These are phyloP conservation scores for Carterocephalus palaemon DNA, from an alignment of 2,888 invertebrate genomes.

Conservation along the genomic window DNA sequence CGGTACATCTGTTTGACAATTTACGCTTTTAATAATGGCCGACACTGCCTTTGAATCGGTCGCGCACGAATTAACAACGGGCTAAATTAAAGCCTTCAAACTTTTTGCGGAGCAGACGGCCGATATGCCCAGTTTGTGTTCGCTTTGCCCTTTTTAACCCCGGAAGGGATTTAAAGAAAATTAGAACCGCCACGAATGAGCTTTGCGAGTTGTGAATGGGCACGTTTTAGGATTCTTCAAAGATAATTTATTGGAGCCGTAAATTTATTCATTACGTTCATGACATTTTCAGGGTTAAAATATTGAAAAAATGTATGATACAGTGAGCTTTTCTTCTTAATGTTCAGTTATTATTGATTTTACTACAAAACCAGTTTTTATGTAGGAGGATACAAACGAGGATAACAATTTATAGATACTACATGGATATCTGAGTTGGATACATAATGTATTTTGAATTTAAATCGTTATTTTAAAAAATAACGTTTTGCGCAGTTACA, in stretches of 20 bases:
- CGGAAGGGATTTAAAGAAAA: conserved; percentile 47
- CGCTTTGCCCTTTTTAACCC: conserved; percentile 47
- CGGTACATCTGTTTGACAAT: conserved; percentile 75
- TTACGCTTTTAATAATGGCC: conserved; percentile 77
- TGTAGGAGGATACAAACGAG: no score
- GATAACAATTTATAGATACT: no score
- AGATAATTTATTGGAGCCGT: conserved; percentile 11
- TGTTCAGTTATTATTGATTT: no score
- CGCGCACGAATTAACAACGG: conserved; percentile 70
- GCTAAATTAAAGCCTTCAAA: conserved; percentile 73
- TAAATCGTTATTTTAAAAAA: no score
- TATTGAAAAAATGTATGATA: no score
- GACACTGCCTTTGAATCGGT: conserved; percentile 70
- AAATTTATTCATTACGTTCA: conserved; percentile 7
- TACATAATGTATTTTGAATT: no score
- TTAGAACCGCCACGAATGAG: conserved; percentile 49
- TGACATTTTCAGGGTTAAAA: not conserved
- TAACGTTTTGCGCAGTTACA: no score
- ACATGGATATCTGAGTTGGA: no score
- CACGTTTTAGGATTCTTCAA: conserved; percentile 13
- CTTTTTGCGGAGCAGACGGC: conserved; percentile 58
- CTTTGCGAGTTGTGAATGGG: conserved; percentile 29
- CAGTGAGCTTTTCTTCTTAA: no score
- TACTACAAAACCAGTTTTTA: no score
- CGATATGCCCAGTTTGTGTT: conserved; percentile 44